phyloP scores from a whole-genome alignment of 2,888 invertebrate genomes.

The Aphodius sticticus region DNA sequence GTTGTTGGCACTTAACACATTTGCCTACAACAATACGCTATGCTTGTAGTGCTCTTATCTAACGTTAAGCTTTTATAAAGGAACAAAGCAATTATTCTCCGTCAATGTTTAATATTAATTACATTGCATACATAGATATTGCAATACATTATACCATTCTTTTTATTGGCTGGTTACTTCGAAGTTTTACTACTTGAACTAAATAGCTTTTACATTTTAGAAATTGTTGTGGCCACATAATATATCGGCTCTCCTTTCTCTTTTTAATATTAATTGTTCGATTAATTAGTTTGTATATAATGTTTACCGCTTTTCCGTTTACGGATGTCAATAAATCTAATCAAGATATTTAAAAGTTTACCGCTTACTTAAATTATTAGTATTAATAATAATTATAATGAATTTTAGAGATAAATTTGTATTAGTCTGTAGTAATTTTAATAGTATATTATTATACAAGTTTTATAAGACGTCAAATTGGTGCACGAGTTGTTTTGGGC shows the following conservation, averaged over 20 bases:
- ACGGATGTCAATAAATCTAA: neutral
- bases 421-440: neutral
- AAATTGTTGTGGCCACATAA: neutral
- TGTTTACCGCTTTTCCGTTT: neutral
- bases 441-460: too few relatives aligned
- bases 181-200: neutral
- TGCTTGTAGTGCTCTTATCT: neutral
- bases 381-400: too few relatives aligned
- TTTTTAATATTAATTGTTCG: neutral
- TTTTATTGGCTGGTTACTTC: neutral
- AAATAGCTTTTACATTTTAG: neutral
- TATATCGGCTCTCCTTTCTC: neutral
- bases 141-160: neutral
- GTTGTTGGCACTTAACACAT: neutral
- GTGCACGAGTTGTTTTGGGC: too few relatives aligned
- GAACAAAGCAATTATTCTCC: neutral
- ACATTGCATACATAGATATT: neutral
- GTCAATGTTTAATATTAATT: neutral
- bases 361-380: too few relatives aligned
- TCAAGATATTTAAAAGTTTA: too few relatives aligned
- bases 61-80: neutral
- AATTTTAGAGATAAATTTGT: too few relatives aligned
- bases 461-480: too few relatives aligned
- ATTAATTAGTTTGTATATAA: neutral
- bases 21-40: neutral